Base-by-base conservation (phyloP, 2,113 vertebrate genomes). In the Clupea harengus region DNA sequence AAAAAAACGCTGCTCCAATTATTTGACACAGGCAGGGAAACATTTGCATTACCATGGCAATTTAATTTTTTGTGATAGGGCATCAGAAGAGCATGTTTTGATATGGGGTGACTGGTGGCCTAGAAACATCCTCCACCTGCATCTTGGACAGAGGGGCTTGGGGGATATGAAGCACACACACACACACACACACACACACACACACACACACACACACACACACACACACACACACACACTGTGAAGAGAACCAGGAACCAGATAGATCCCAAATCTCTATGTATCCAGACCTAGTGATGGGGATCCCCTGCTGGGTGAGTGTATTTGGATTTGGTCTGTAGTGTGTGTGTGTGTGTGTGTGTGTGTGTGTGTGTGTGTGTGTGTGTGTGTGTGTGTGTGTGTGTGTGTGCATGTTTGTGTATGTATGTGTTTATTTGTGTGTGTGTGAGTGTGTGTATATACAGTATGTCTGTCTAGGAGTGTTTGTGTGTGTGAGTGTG, bases 91-190 rank as follows among this genome's bases (percentile, higher is more conserved):
- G 72, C 72, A 11, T 78, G 72, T 78, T 78, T 78, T 78, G 32
- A 78, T 78, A 32, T 39, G 13, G 72, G 32, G 25, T 4, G 72
- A 78, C 72, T 78, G 72, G 72, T 78, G 64, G 72, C 72, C 32
- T 39, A 78, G 72, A 78, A 78, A 78, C 72, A 32, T 78, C 72
- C 25, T 78, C 11, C 72, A 78, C 72, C 72, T 78, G 28, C 11
- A 15, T 78, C 72, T 78, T 28, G 28, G 4, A 32, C 72, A 15
- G 9, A 1, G 28, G 67, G 28, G 67, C 28, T 75, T 13, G 11
- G 67, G 67, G 25, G 11, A 75, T 39, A 75, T 75, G 3, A 75
- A 32, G n/a, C n/a, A n/a, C n/a, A n/a, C n/a, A n/a, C 67, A 78
- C 64, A 72, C 64, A 28, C 64, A 67, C 60, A 67, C 60, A 67